Percentiles rank a stretch among this genome's conserved stretches.
These are phyloP conservation scores for Saccopteryx leptura DNA, from an alignment of 2,113 vertebrate genomes.

Conservation along the genomic window DNA sequence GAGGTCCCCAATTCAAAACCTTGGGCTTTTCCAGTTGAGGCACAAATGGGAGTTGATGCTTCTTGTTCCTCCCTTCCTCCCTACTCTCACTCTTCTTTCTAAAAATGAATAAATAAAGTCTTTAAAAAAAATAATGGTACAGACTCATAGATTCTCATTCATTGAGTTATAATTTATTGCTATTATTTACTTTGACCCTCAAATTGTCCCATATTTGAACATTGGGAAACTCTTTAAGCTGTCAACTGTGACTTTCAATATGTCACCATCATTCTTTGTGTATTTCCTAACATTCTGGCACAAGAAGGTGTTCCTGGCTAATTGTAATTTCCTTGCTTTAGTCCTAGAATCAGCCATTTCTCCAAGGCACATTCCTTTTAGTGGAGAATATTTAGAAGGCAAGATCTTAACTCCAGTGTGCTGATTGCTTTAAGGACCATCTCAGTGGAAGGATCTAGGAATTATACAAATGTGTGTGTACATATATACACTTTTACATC, in stretches of 20 bases:
- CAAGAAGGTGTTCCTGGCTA: not conserved
- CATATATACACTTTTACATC: not conserved
- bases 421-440: not conserved
- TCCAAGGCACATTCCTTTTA: conserved; percentile 7
- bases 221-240: not conserved
- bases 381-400: conserved; percentile 38
- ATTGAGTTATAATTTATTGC: conserved; percentile 37
- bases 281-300: not conserved
- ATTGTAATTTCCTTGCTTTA: not conserved
- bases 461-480: not conserved
- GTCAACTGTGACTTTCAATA: conserved; percentile 6
- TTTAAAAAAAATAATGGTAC: not conserved
- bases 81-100: too few relatives aligned
- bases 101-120: too few relatives aligned
- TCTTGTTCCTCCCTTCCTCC: too few relatives aligned
- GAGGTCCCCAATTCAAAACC: too few relatives aligned
- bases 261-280: not conserved
- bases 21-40: too few relatives aligned
- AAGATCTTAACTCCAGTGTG: conserved; percentile 11
- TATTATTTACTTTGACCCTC: conserved; percentile 10
- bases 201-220: conserved; percentile 33
- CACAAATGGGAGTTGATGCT: too few relatives aligned
- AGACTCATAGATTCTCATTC: not conserved
- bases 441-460: not conserved
- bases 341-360: not conserved